phyloP scores from a whole-genome alignment of 2,888 invertebrate species.

The Blastobasis lacticolella region DNA sequence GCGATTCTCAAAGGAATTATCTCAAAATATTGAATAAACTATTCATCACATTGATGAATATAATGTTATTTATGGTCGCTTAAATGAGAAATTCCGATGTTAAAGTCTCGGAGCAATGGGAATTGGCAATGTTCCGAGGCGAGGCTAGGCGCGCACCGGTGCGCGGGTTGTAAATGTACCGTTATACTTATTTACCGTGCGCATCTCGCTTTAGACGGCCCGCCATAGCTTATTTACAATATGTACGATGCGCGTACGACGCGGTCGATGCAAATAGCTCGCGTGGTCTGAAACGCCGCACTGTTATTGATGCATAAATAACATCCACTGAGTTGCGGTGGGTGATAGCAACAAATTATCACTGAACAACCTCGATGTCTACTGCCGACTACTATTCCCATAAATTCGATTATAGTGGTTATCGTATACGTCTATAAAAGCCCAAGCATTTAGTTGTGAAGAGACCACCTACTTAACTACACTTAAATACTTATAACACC shows the following conservation, averaged over 20 bases:
- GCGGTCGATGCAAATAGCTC: not conserved
- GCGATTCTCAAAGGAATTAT: slow-evolving; percentile 19
- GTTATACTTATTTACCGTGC: slow-evolving; percentile 71
- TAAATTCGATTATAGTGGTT: no score
- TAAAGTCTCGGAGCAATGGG: slow-evolving; percentile 59
- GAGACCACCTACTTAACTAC: no score
- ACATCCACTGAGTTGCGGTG: no score
- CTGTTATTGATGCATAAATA: no score
- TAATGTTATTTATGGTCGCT: slow-evolving; percentile 50
- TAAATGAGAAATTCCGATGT: slow-evolving; percentile 67
- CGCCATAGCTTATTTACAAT: slow-evolving; percentile 42
- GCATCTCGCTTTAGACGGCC: slow-evolving; percentile 62
- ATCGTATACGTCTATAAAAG: no score
- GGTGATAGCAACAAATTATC: no score
- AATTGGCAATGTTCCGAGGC: slow-evolving; percentile 70
- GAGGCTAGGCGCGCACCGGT: slow-evolving; percentile 48
- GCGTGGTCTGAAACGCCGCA: no score
- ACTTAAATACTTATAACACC: no score
- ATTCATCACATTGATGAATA: slow-evolving; percentile 35
- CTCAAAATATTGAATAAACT: slow-evolving; percentile 17
- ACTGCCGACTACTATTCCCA: no score
- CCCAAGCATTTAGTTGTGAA: no score
- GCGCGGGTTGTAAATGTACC: slow-evolving; percentile 65
- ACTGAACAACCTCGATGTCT: no score
- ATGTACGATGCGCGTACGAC: not conserved